phyloP scores from a whole-genome alignment of 1,140 invertebrate species.

The Conus ventricosus region DNA sequence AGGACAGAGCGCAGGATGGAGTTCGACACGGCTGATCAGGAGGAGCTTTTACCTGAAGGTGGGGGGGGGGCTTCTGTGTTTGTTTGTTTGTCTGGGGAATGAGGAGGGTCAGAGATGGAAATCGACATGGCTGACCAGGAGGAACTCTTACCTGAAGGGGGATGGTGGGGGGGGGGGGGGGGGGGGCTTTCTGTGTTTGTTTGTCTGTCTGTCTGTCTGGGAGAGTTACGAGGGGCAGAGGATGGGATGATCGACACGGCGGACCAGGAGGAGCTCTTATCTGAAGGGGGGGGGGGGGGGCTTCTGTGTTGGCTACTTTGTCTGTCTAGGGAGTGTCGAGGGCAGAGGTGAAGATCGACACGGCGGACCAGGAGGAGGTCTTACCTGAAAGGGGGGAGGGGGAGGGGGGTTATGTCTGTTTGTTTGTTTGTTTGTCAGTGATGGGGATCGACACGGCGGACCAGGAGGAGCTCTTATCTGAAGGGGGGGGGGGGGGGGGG shows the following conservation, averaged over 20 bases:
- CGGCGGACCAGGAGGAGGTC: constrained; percentile 50
- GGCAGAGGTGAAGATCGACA: constrained; percentile 62
- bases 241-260: constrained; percentile 59
- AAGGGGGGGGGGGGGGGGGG: not conserved
- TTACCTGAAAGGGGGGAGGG: constrained; percentile 46
- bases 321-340: constrained; percentile 49
- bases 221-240: too few relatives aligned
- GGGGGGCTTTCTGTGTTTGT: too few relatives aligned
- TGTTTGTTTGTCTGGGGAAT: too few relatives aligned
- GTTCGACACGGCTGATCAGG: constrained; percentile 56
- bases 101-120: constrained; percentile 41
- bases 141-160: constrained; percentile 43
- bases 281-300: constrained; percentile 42
- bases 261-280: constrained; percentile 49
- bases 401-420: too few relatives aligned
- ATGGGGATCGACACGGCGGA: constrained; percentile 55
- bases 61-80: not conserved
- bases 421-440: too few relatives aligned
- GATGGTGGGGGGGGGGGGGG: not conserved
- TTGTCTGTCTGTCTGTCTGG: too few relatives aligned
- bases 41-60: constrained; percentile 50
- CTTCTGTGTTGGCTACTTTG: not conserved
- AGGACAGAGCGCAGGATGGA: constrained; percentile 58
- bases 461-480: constrained; percentile 42
- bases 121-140: constrained; percentile 58